Evolutionary conservation across 2,113 vertebrate genomes (phyloP).

Genomic region (Gila orcuttii): DNA sequence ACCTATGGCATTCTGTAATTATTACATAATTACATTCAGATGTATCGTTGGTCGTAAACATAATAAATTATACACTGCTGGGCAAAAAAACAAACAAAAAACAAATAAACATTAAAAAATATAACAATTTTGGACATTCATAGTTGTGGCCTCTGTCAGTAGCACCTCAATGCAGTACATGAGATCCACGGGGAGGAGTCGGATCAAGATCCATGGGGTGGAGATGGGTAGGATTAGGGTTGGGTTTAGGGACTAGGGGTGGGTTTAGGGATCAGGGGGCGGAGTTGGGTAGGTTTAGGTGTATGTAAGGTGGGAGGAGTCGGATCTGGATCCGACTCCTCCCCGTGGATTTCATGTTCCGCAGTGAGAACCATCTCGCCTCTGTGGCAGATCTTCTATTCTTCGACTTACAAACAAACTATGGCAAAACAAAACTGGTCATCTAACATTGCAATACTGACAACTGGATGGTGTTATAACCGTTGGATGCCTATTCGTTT

Average conservation of each 20-base stretch:
- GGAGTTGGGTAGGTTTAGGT: no score
- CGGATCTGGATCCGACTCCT: no score
- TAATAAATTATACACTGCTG: not conserved
- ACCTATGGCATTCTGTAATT: not conserved
- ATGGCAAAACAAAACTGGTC: not conserved
- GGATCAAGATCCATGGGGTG: no score
- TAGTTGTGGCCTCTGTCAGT: not conserved
- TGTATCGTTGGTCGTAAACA: not conserved
- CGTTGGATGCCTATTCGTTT: not conserved
- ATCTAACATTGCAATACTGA: not conserved
- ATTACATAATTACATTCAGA: not conserved
- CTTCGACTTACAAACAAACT: not conserved
- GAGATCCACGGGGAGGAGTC: no score
- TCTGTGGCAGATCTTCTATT: not conserved
- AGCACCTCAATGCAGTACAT: no score
- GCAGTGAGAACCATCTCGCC: no score
- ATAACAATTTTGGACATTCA: not conserved
- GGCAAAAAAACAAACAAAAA: not conserved
- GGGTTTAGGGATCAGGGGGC: no score
- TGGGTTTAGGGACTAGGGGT: no score
- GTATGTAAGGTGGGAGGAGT: no score
- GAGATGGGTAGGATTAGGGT: no score
- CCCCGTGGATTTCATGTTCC: no score
- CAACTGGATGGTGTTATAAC: not conserved
- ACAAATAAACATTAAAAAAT: not conserved